A percentile compares a stretch with the other conserved stretches of the same genome.
Evolutionary conservation across 2,888 invertebrate species (phyloP).

Genomic region (Mimumesa dahlbomi): DNA sequence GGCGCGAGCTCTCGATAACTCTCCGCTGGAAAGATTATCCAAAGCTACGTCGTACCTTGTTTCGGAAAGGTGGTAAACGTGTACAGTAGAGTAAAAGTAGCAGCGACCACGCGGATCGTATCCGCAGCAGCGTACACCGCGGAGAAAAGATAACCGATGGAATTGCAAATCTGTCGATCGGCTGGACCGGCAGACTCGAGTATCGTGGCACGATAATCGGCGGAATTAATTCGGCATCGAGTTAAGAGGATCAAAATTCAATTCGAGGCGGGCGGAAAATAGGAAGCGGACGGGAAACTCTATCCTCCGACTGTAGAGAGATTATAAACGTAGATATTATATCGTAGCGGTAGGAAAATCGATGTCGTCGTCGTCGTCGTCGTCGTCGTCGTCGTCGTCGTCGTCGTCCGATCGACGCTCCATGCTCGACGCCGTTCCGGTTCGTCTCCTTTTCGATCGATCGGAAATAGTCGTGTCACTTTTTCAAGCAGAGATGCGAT

Average conservation of each 20-base stretch:
- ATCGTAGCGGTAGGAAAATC: slow-evolving; percentile 48
- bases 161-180: too few relatives aligned
- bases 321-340: slow-evolving; percentile 45
- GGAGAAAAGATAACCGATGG: too few relatives aligned
- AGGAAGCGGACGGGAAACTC: slow-evolving; percentile 34
- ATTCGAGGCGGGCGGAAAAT: slow-evolving; percentile 16
- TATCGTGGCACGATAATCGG: slow-evolving; percentile 6
- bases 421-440: not conserved
- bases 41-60: too few relatives aligned
- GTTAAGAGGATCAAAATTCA: not conserved
- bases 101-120: not conserved
- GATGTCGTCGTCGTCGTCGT: slow-evolving; percentile 10
- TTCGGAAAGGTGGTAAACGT: too few relatives aligned
- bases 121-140: too few relatives aligned
- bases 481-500: too few relatives aligned
- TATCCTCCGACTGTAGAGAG: slow-evolving; percentile 55
- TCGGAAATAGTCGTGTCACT: not conserved
- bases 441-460: slow-evolving; percentile 5
- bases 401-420: not conserved
- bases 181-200: too few relatives aligned
- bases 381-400: not conserved
- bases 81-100: too few relatives aligned
- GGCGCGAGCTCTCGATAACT: too few relatives aligned
- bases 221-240: not conserved
- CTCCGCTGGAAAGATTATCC: too few relatives aligned